Evolutionary conservation across 2,888 invertebrate genomes (phyloP).

Genomic region (Tribolium freemani): DNA sequence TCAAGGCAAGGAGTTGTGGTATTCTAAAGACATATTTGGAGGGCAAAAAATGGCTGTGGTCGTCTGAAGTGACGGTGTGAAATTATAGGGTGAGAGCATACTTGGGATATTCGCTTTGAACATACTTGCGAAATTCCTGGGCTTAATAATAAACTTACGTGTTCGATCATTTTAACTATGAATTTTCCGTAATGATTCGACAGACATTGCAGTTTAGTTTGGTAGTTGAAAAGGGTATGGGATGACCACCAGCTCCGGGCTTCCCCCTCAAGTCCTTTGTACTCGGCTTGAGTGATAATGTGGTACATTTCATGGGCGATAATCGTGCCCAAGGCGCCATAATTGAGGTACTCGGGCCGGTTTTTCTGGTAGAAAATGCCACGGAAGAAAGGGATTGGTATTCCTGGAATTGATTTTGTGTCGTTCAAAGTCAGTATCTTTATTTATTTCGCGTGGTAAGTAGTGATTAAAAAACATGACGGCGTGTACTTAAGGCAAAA

Average conservation of each 20-base stretch:
- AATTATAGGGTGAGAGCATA: conserved; percentile 13
- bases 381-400: conserved; percentile 63
- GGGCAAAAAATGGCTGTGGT: not conserved
- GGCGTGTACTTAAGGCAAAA: conserved; percentile 1
- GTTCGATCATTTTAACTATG: conserved; percentile 78
- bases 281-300: conserved; percentile 74
- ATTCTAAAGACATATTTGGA: not conserved
- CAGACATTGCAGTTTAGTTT: conserved; percentile 87
- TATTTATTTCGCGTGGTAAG: conserved; percentile 13
- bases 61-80: conserved; percentile 4
- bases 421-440: not conserved
- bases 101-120: conserved; percentile 2
- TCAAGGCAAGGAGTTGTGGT: not conserved
- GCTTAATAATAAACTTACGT: conserved; percentile 69
- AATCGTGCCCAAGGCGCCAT: conserved; percentile 62
- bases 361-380: conserved; percentile 61
- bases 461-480: conserved; percentile 20
- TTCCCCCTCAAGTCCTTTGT: conserved; percentile 89
- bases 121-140: conserved; percentile 15
- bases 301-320: conserved; percentile 64
- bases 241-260: conserved; percentile 92
- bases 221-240: conserved; percentile 83
- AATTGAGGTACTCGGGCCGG: conserved; percentile 66
- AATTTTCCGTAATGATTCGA: conserved; percentile 92
- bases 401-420: conserved; percentile 51